phyloP scores from a whole-genome alignment of 1,140 invertebrate species.

The Lasioglossum baleicum region DNA sequence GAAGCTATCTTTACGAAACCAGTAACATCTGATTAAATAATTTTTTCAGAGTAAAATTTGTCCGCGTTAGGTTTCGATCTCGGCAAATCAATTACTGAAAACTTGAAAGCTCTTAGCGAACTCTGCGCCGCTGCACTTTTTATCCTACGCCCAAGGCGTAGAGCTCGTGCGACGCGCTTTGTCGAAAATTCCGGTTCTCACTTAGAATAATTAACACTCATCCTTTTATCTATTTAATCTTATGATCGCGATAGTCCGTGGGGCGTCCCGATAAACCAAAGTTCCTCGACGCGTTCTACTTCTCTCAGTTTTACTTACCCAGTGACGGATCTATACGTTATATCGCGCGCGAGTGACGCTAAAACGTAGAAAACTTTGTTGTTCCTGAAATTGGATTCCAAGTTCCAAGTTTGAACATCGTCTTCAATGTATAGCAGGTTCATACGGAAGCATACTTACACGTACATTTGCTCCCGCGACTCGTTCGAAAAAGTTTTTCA shows the following conservation, averaged over 20 bases:
- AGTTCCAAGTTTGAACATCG: slow-evolving; percentile 18
- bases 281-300: neutral
- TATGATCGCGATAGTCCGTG: neutral
- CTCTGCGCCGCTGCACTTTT: too few relatives aligned
- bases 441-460: neutral
- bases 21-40: too few relatives aligned
- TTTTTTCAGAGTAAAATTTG: too few relatives aligned
- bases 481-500: too few relatives aligned
- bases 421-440: neutral
- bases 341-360: neutral
- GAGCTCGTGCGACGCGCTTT: neutral
- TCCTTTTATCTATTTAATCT: neutral
- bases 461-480: slow-evolving; percentile 7
- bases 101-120: too few relatives aligned
- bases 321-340: neutral
- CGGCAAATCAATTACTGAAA: too few relatives aligned
- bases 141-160: too few relatives aligned
- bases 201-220: neutral
- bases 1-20: too few relatives aligned
- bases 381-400: slow-evolving; percentile 24
- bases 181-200: neutral
- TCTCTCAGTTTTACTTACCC: neutral
- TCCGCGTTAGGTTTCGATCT: too few relatives aligned
- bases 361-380: slow-evolving; percentile 11
- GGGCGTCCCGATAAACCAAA: slow-evolving; percentile 2